phyloP scores from a whole-genome alignment of 2,113 vertebrate species.

The Larimichthys crocea region DNA sequence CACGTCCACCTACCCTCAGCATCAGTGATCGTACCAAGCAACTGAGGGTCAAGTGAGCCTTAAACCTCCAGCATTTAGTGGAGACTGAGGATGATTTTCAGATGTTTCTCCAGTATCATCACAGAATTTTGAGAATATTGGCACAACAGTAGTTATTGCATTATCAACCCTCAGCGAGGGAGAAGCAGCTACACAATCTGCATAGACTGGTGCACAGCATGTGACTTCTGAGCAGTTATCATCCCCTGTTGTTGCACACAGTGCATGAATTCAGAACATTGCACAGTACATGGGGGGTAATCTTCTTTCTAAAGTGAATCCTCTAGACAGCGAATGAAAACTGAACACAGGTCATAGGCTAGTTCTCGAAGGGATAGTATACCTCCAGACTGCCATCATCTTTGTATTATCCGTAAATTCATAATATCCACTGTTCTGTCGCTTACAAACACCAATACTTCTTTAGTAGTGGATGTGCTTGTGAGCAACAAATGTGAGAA shows the following conservation, averaged over 20 bases:
- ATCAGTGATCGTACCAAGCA: slow-evolving; percentile 7
- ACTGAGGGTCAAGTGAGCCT: not conserved
- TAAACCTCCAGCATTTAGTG: not conserved
- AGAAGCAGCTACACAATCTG: not conserved
- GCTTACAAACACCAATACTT: not conserved
- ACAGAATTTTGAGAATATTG: slow-evolving; percentile 19
- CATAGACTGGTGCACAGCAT: slow-evolving; percentile 5
- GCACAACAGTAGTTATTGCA: slow-evolving; percentile 3
- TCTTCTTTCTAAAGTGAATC: slow-evolving; percentile 7
- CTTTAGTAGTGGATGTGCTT: not conserved
- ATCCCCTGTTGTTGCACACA: slow-evolving; percentile 3
- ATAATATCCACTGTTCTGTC: not conserved
- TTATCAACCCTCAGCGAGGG: slow-evolving; percentile 23
- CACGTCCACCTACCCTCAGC: not conserved
- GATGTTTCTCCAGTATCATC: slow-evolving; percentile 2
- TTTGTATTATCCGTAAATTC: not conserved
- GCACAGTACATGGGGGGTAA: not conserved
- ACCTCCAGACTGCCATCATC: not conserved
- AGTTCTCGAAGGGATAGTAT: not conserved
- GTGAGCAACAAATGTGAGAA: not conserved
- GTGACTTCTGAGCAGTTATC: slow-evolving; percentile 12
- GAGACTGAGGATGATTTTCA: not conserved
- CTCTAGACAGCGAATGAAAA: slow-evolving; percentile 4
- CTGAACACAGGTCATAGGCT: slow-evolving; percentile 5
- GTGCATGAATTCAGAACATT: not conserved